phyloP scores from a whole-genome alignment of 2,797 vertebrate species.

The Molossus alvarezi region DNA sequence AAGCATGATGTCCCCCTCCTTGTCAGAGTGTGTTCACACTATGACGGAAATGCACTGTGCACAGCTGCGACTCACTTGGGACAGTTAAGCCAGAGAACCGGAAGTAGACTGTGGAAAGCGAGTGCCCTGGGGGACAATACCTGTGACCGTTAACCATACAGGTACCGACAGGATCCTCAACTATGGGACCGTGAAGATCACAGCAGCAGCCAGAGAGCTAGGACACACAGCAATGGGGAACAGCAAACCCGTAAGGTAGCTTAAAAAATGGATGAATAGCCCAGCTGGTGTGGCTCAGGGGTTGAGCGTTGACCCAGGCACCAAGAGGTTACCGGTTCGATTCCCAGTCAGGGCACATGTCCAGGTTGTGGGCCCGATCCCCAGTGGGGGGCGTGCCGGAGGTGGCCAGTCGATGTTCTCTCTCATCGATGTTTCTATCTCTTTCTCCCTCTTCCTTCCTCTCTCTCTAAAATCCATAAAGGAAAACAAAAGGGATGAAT shows the following conservation, averaged over 20 bases:
- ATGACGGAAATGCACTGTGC: background rate
- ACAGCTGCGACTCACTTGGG: background rate
- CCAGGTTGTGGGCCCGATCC: too few relatives aligned
- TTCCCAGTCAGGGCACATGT: too few relatives aligned
- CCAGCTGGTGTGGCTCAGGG: too few relatives aligned
- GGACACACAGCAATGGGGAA: background rate
- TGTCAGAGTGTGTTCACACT: background rate
- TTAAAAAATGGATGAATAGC: background rate
- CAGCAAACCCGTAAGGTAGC: background rate
- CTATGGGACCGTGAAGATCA: background rate
- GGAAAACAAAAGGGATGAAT: too few relatives aligned
- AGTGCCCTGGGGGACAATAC: background rate
- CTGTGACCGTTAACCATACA: background rate
- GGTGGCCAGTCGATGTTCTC: too few relatives aligned
- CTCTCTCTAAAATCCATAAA: too few relatives aligned
- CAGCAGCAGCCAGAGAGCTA: too few relatives aligned
- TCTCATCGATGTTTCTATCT: too few relatives aligned
- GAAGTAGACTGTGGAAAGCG: background rate
- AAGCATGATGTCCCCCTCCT: background rate
- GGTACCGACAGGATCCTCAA: background rate
- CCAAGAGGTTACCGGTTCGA: too few relatives aligned
- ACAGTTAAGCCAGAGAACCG: background rate
- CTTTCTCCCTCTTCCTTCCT: too few relatives aligned
- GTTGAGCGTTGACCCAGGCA: too few relatives aligned
- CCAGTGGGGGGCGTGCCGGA: too few relatives aligned